These are phyloP conservation scores for Catonia carolina DNA, from an alignment of 2,888 invertebrate species.

Conservation along the genomic window DNA sequence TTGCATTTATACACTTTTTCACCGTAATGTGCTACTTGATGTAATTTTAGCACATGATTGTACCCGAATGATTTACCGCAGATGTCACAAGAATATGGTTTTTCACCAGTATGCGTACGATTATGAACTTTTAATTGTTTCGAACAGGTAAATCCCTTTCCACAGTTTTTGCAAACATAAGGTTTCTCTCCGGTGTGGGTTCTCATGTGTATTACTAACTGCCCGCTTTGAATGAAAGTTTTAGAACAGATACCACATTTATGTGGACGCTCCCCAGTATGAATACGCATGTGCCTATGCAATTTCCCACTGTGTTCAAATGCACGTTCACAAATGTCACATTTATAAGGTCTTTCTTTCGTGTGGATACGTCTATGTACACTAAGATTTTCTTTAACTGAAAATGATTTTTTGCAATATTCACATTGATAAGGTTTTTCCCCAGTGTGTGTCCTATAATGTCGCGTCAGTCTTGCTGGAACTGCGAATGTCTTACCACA, in stretches of 20 bases:
- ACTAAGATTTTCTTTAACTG: constrained; percentile 86
- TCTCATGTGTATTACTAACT: constrained; percentile 82
- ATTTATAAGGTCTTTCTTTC: constrained; percentile 85
- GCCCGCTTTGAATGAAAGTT: constrained; percentile 87
- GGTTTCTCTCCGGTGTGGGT: constrained; percentile 87
- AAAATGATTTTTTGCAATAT: constrained; percentile 86
- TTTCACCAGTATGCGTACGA: constrained; percentile 83
- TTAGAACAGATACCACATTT: constrained; percentile 81
- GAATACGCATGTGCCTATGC: constrained; percentile 84
- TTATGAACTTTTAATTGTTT: constrained; percentile 89
- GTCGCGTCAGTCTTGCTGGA: constrained; percentile 75
- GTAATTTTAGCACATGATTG: constrained; percentile 82
- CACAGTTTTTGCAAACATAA: constrained; percentile 71
- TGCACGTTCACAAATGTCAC: constrained; percentile 78
- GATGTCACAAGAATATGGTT: constrained; percentile 85
- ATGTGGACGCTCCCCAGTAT: constrained; percentile 85
- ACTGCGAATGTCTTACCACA: constrained; percentile 88
- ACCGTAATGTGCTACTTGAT: constrained; percentile 84
- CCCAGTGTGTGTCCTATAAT: constrained; percentile 85
- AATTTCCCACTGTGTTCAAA: constrained; percentile 88
- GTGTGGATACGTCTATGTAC: constrained; percentile 84
- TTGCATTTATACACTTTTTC: constrained; percentile 90
- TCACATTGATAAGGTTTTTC: constrained; percentile 88
- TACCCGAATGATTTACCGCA: constrained; percentile 87
- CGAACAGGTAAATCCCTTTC: constrained; percentile 86